A percentile compares a stretch with the other conserved stretches of the same genome.
phyloP scores from a whole-genome alignment of 2,113 vertebrate genomes.

The Serilophus lunatus region DNA sequence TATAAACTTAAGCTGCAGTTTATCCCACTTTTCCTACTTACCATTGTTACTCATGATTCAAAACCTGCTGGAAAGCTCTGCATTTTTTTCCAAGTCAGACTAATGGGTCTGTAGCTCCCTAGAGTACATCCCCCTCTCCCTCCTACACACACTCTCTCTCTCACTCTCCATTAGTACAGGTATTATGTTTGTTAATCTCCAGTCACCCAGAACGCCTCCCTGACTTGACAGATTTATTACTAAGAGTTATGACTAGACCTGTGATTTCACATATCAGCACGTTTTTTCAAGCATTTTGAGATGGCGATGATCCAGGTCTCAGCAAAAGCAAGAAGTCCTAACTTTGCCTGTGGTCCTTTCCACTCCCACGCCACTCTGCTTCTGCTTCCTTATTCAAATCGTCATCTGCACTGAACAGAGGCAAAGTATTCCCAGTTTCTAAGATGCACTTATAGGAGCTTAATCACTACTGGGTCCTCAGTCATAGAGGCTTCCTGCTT shows the following conservation, averaged over 20 bases:
- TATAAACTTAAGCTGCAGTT: neutral
- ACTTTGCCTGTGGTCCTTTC: neutral
- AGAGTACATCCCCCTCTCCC: neutral
- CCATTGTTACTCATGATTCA: neutral
- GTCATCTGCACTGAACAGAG: neutral
- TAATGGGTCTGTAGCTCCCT: slow-evolving; percentile 9
- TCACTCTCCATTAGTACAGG: slow-evolving; percentile 57
- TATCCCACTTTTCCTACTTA: neutral
- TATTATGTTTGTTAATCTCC: slow-evolving; percentile 58
- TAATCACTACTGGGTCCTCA: neutral
- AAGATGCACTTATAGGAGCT: neutral
- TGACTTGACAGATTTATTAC: slow-evolving; percentile 55
- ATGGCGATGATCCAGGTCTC: neutral
- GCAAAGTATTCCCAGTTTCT: neutral
- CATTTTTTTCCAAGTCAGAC: neutral
- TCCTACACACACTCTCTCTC: neutral
- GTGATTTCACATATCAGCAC: slow-evolving; percentile 40
- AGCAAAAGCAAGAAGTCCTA: neutral
- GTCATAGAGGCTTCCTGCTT: neutral
- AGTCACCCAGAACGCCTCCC: slow-evolving; percentile 50
- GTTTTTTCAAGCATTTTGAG: slow-evolving; percentile 26
- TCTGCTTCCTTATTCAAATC: neutral
- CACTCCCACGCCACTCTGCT: neutral
- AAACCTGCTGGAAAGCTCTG: neutral
- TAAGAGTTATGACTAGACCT: slow-evolving; percentile 36